phyloP scores from a whole-genome alignment of 2,113 vertebrate genomes.

The Oxygymnocypris stewartii region DNA sequence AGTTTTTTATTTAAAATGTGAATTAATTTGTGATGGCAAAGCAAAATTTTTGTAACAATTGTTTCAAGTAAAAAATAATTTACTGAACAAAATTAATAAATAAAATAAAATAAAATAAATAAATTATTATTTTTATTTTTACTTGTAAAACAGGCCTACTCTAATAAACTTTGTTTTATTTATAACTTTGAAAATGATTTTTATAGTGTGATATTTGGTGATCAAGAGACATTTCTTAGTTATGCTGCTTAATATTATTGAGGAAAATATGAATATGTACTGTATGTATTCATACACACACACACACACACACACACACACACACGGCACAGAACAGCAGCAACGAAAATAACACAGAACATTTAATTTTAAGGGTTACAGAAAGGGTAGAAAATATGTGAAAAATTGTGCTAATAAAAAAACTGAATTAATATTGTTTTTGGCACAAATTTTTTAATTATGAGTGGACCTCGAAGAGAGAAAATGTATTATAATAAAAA shows the following conservation, averaged over 20 bases:
- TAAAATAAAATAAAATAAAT: too few species aligned
- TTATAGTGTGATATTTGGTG: neutral
- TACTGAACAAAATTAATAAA: neutral
- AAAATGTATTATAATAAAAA: constrained; percentile 17
- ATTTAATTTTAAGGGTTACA: neutral
- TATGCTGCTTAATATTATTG: neutral
- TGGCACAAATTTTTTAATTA: neutral
- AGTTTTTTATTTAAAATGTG: neutral
- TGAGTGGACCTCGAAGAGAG: neutral
- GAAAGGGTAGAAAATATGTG: neutral
- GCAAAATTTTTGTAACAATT: neutral
- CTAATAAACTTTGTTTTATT: neutral
- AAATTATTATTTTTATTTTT: too few species aligned
- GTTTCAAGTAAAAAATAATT: neutral
- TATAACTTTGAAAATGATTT: neutral
- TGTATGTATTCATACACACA: neutral
- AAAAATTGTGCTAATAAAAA: neutral
- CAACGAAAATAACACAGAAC: neutral
- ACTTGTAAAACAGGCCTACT: neutral
- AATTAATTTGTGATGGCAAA: neutral
- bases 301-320: too few species aligned
- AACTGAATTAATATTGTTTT: neutral
- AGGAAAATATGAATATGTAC: neutral
- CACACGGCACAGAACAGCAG: too few species aligned
- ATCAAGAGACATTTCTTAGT: neutral